Percentiles rank a stretch among this genome's conserved stretches.
phyloP scores from a whole-genome alignment of 1,140 invertebrate species.

The Steinernema khuongi region DNA sequence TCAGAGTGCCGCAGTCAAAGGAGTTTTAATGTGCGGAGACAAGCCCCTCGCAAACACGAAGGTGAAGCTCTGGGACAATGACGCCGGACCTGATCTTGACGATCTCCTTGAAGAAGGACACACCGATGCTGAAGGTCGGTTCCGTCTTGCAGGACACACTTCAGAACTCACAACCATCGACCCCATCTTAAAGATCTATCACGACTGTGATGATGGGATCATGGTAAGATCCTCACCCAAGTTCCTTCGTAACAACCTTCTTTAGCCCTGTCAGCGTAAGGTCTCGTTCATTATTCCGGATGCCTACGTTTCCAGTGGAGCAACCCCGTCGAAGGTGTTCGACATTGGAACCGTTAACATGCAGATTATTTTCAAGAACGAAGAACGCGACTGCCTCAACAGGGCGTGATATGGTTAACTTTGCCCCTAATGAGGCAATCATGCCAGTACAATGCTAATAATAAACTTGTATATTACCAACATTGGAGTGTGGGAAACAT shows the following conservation, averaged over 20 bases:
- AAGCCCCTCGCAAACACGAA: conserved; percentile 33
- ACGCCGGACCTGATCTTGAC: conserved; percentile 37
- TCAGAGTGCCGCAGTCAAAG: conserved; percentile 35
- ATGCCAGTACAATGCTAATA: no score
- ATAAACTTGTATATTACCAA: no score
- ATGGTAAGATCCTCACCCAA: conserved; percentile 22
- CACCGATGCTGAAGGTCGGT: conserved; percentile 36
- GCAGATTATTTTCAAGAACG: conserved; percentile 34
- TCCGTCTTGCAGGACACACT: conserved; percentile 32
- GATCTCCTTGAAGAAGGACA: conserved; percentile 36
- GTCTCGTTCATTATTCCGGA: conserved; percentile 34
- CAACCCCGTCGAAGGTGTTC: conserved; percentile 28
- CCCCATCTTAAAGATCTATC: conserved; percentile 34
- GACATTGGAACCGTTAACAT: conserved; percentile 33
- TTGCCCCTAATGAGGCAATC: no score
- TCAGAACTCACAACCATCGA: conserved; percentile 36
- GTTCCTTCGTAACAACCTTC: neutral
- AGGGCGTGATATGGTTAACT: no score
- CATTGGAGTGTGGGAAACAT: no score
- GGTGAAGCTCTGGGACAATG: conserved; percentile 37
- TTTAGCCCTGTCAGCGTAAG: conserved; percentile 34
- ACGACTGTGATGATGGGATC: conserved; percentile 37
- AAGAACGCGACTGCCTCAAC: conserved; percentile 36
- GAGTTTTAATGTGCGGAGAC: conserved; percentile 35
- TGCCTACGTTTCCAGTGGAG: conserved; percentile 24